These are phyloP conservation scores for Melieria crassipennis DNA, from an alignment of 2,888 invertebrate species.

Conservation along the genomic window DNA sequence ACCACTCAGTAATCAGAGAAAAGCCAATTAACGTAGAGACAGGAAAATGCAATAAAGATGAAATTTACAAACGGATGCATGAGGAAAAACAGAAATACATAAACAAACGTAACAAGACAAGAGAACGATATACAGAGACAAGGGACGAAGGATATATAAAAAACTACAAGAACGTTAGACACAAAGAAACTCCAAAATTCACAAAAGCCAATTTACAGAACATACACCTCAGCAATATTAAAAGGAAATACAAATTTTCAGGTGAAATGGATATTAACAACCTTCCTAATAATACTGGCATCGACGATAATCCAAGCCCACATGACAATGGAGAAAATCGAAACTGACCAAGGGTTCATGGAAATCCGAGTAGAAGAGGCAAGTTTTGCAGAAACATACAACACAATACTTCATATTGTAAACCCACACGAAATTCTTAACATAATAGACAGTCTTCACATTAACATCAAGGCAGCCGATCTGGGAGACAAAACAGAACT, in stretches of 20 bases:
- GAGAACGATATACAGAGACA: neutral
- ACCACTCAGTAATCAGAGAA: no score
- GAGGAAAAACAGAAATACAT: neutral
- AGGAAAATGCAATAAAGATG: no score
- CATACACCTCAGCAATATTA: neutral
- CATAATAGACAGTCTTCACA: neutral
- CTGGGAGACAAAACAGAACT: neutral
- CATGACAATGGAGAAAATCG: conserved; percentile 10
- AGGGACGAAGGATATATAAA: neutral
- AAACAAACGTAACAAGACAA: neutral
- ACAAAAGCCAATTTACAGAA: neutral
- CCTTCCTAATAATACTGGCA: conserved; percentile 2
- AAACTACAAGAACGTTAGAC: neutral
- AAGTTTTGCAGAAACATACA: neutral
- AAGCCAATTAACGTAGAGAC: no score
- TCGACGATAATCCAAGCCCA: neutral
- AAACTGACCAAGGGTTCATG: conserved; percentile 5
- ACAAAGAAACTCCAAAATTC: neutral
- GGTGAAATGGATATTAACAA: neutral
- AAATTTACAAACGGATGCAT: no score
- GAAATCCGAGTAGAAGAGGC: neutral
- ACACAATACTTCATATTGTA: conserved; percentile 5
- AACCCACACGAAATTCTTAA: neutral
- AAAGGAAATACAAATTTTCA: conserved; percentile 2
- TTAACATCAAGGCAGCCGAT: neutral